These are phyloP conservation scores for Halcyon malimbica DNA, from an alignment of 2,113 vertebrate genomes.

Conservation along the genomic window DNA sequence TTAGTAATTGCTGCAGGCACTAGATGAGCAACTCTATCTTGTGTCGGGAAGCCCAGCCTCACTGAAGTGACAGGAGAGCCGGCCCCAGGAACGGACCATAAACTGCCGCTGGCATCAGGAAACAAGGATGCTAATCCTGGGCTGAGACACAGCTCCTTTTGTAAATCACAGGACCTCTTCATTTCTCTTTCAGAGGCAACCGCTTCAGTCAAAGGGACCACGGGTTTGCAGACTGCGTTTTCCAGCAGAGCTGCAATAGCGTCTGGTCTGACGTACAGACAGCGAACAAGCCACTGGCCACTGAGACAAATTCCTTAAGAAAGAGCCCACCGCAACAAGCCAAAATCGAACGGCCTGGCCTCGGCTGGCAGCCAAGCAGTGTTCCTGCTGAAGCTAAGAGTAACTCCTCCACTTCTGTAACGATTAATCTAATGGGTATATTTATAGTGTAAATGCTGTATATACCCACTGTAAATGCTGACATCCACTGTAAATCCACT, in stretches of 20 bases:
- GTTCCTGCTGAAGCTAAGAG: not conserved
- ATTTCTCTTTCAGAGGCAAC: not conserved
- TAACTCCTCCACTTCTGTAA: not conserved
- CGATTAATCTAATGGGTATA: not conserved
- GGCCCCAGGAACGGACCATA: not conserved
- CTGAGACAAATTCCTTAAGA: too few species aligned
- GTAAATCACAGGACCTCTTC: not conserved
- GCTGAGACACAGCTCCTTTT: not conserved
- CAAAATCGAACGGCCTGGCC: not conserved
- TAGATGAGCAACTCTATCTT: not conserved
- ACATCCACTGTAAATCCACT: not conserved
- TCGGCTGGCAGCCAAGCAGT: not conserved
- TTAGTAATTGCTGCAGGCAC: not conserved
- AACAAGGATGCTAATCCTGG: fast-evolving
- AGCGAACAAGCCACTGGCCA: fast-evolving
- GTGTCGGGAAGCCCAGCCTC: not conserved
- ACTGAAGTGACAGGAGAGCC: not conserved
- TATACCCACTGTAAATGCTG: not conserved
- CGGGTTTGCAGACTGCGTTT: fast-evolving
- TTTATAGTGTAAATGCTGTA: not conserved
- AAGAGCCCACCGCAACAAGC: not conserved
- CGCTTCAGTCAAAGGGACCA: not conserved
- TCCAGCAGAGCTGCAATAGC: not conserved
- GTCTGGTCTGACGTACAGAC: not conserved
- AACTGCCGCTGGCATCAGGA: not conserved